phyloP scores from a whole-genome alignment of 2,113 vertebrate species.

The Smithornis capensis region DNA sequence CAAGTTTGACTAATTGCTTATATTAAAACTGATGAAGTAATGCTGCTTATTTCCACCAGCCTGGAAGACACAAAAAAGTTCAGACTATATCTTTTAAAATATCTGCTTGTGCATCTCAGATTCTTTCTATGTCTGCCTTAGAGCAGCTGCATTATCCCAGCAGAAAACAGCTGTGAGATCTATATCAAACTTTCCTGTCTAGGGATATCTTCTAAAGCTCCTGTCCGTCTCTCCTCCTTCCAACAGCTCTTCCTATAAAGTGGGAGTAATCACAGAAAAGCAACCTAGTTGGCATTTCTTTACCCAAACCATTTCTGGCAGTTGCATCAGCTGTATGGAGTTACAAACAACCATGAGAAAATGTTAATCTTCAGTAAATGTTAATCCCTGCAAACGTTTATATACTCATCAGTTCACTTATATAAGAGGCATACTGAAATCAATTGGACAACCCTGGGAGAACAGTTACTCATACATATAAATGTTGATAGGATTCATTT shows the following conservation, averaged over 20 bases:
- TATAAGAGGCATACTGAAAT: not conserved
- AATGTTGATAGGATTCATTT: not conserved
- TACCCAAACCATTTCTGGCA: not conserved
- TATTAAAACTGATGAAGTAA: not conserved
- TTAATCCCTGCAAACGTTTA: slow-evolving; percentile 5
- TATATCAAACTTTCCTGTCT: not conserved
- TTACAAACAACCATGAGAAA: not conserved
- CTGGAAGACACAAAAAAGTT: not conserved
- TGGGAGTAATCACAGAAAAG: not conserved
- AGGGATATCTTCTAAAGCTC: not conserved
- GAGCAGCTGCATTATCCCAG: not conserved
- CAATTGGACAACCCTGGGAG: not conserved
- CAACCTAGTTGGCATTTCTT: not conserved
- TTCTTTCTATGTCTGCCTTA: not conserved
- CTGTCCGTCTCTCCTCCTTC: not conserved
- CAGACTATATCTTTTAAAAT: not conserved
- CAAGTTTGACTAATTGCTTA: not conserved
- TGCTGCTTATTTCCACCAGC: not conserved
- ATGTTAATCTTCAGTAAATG: not conserved
- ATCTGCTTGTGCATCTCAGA: not conserved
- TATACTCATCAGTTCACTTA: not conserved
- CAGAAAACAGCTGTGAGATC: slow-evolving; percentile 15
- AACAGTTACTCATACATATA: slow-evolving; percentile 10
- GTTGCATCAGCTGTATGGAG: not conserved
- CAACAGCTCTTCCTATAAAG: not conserved